These are phyloP conservation scores for Gymnosoma rotundatum DNA, from an alignment of 2,888 invertebrate species.

Conservation along the genomic window DNA sequence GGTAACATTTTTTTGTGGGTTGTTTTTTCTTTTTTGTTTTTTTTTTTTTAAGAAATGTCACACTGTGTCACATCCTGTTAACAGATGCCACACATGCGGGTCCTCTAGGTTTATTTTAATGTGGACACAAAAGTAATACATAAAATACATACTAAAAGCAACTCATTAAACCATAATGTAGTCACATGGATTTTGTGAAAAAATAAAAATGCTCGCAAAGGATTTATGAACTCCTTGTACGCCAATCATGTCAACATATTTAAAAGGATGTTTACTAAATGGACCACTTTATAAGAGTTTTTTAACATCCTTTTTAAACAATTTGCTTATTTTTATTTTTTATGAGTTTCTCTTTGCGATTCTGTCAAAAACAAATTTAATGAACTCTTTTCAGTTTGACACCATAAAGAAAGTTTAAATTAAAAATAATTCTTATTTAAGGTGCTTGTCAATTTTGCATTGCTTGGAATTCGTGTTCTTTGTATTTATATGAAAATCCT, in stretches of 20 bases:
- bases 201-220: not conserved
- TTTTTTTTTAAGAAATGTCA: slow-evolving; percentile 40
- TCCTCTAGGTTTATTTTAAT: slow-evolving; percentile 26
- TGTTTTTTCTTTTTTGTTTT: slow-evolving; percentile 1
- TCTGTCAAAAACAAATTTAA: not conserved
- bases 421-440: no score
- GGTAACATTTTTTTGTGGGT: slow-evolving; percentile 15
- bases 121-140: slow-evolving; percentile 2
- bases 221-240: slow-evolving; percentile 17
- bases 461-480: no score
- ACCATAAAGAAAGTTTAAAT: not conserved
- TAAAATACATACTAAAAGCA: not conserved
- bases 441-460: no score
- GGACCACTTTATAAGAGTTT: slow-evolving; percentile 20
- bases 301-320: not conserved
- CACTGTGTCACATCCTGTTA: slow-evolving; percentile 59
- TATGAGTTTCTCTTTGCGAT: slow-evolving; percentile 23
- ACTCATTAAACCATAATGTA: not conserved
- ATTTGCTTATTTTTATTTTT: slow-evolving; percentile 15
- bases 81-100: slow-evolving; percentile 63
- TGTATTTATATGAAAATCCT: no score
- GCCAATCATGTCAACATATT: slow-evolving; percentile 32
- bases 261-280: slow-evolving; percentile 34
- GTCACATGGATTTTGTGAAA: not conserved
- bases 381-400: not conserved